Conservation (phyloP, 2,113 vertebrate species). For the Pachypanchax playfairii region DNA sequence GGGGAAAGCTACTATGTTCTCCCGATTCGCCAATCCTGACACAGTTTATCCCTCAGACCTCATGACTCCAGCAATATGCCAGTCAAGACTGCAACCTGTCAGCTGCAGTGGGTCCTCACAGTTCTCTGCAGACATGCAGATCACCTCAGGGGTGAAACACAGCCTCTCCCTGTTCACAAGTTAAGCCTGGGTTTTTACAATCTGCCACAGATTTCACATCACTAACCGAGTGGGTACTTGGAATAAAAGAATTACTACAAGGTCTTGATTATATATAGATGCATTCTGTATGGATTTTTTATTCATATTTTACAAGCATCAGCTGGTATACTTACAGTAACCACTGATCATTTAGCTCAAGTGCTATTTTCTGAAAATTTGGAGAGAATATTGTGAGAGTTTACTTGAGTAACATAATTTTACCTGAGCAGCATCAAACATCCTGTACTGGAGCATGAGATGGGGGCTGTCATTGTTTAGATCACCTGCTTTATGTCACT, state of each 20-base stretch:
- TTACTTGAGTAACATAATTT: conserved; percentile 47
- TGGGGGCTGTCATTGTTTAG: conserved; percentile 53
- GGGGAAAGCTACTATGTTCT: conserved; percentile 36
- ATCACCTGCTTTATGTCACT: conserved; percentile 51
- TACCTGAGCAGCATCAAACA: conserved; percentile 5
- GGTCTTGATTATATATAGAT: not conserved
- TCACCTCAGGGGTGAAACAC: conserved; percentile 31
- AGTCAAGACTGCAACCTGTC: conserved; percentile 64
- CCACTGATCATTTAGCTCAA: not conserved
- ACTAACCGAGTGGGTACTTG: not conserved
- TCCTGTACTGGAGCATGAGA: conserved; percentile 24
- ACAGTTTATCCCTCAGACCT: conserved; percentile 44
- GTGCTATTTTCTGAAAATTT: conserved; percentile 10
- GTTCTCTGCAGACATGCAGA: conserved; percentile 33
- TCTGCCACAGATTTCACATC: conserved; percentile 2
- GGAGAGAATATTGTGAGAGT: conserved; percentile 9
- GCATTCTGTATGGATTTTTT: conserved; percentile 6
- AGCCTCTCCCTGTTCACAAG: conserved; percentile 17
- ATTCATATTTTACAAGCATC: not conserved
- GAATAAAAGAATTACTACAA: not conserved
- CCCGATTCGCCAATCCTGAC: conserved; percentile 43
- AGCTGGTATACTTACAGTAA: conserved; percentile 6
- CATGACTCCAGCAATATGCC: conserved; percentile 68
- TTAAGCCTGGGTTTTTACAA: conserved; percentile 25
- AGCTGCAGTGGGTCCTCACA: conserved; percentile 35